Evolutionary conservation across 2,113 vertebrate species (phyloP).

Genomic region (Phrynosoma platyrhinos): DNA sequence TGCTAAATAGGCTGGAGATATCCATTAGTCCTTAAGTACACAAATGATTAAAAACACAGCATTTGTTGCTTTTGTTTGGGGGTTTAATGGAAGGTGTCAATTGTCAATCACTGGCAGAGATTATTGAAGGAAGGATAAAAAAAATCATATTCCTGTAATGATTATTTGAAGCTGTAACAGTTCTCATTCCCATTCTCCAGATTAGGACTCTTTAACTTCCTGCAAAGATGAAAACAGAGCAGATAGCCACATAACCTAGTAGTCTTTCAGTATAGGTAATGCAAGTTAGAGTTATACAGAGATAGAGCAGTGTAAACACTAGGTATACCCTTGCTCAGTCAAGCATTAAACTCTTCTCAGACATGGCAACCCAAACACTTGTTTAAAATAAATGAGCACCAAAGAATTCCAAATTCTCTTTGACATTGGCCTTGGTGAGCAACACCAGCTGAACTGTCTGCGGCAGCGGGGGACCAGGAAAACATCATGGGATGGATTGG

Average conservation of each 20-base stretch:
- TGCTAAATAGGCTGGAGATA: neutral
- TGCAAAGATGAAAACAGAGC: neutral
- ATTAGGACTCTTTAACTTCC: constrained; percentile 27
- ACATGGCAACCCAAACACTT: constrained; percentile 83
- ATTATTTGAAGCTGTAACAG: constrained; percentile 41
- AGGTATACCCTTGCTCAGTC: constrained; percentile 85
- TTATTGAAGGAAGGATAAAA: neutral
- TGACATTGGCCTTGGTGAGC: constrained; percentile 99
- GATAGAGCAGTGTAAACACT: constrained; percentile 32
- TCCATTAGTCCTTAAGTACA: neutral
- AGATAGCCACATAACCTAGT: constrained; percentile 9
- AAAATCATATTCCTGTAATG: constrained; percentile 28
- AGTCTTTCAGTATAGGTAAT: neutral
- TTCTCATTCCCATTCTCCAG: constrained; percentile 35
- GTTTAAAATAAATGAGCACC: constrained; percentile 83
- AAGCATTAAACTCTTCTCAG: constrained; percentile 82
- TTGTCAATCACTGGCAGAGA: neutral
- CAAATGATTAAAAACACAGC: neutral
- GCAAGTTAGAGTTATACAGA: constrained; percentile 15
- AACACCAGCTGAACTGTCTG: constrained; percentile 99
- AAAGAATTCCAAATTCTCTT: constrained; percentile 90
- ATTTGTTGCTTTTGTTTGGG: neutral
- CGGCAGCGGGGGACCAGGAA: constrained; percentile 99
- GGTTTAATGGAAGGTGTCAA: neutral
- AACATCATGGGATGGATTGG: constrained; percentile 99